Conservation (phyloP, 2,888 invertebrate genomes). For the Lithophane leautieri region DNA sequence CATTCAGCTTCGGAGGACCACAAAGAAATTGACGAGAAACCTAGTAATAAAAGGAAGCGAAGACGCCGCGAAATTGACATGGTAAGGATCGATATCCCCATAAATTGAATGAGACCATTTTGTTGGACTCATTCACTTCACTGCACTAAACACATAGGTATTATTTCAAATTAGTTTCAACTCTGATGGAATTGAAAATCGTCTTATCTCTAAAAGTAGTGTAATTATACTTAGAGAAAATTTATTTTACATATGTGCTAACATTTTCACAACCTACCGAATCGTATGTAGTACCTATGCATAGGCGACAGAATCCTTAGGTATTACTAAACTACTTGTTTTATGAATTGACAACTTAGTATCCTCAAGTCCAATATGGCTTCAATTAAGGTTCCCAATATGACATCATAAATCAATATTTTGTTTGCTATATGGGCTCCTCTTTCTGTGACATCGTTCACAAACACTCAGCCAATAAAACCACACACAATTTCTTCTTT, state of each 20-base stretch:
- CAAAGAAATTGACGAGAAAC: conserved; percentile 82
- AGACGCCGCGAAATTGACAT: conserved; percentile 87
- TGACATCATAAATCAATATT: conserved; percentile 12
- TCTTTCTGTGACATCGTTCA: conserved; percentile 52
- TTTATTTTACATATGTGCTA: background rate
- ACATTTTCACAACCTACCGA: background rate
- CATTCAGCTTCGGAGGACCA: conserved; percentile 84
- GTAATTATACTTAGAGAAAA: background rate
- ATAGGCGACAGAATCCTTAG: background rate
- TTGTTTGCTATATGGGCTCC: background rate
- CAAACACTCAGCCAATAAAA: conserved; percentile 33
- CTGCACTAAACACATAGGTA: conserved; percentile 2
- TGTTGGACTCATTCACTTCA: conserved; percentile 16
- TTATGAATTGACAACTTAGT: background rate
- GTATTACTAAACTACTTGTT: background rate
- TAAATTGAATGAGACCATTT: conserved; percentile 18
- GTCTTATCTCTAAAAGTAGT: background rate
- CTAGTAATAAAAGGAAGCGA: conserved; percentile 81
- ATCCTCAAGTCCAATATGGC: conserved; percentile 1
- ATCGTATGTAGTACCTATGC: background rate
- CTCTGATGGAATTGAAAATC: background rate
- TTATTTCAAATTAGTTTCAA: conserved; percentile 9
- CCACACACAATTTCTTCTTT: conserved; percentile 20
- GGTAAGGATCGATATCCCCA: conserved; percentile 71
- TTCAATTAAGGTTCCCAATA: conserved; percentile 22